Percentiles rank a stretch among this genome's conserved stretches.
These are phyloP conservation scores for Haliaeetus leucogaster DNA, from an alignment of 2,113 vertebrate genomes.

Conservation along the genomic window DNA sequence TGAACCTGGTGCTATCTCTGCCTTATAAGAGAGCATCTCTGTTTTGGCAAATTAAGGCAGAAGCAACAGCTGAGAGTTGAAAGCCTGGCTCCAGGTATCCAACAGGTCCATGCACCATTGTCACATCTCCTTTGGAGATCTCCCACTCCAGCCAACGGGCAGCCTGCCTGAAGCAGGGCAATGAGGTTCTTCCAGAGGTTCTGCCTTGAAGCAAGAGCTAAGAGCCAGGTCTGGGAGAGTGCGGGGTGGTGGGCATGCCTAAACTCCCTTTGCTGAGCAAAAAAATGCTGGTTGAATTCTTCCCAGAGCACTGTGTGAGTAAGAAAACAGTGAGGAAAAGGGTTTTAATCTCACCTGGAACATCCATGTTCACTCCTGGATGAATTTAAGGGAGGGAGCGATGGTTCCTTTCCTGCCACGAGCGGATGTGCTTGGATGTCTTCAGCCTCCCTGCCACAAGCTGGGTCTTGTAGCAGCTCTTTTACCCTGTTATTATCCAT, in stretches of 20 bases:
- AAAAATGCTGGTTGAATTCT: not conserved
- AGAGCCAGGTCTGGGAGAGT: not conserved
- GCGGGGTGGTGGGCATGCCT: not conserved
- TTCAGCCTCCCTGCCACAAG: not conserved
- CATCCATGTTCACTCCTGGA: not conserved
- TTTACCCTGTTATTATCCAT: not conserved
- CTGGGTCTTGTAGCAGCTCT: not conserved
- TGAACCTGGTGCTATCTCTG: not conserved
- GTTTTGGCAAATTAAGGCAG: not conserved
- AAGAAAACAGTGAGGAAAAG: not conserved
- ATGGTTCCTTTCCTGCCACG: not conserved
- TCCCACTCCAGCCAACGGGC: not conserved
- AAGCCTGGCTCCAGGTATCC: not conserved
- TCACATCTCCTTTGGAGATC: not conserved
- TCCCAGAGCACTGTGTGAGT: not conserved
- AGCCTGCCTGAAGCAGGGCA: not conserved
- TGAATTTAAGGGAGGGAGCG: not conserved
- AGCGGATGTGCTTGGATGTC: rapidly evolving
- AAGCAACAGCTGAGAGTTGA: not conserved
- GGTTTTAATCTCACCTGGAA: not conserved
- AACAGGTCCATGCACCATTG: not conserved
- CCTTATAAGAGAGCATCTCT: not conserved
- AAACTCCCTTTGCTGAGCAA: not conserved
- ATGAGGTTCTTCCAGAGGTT: not conserved
- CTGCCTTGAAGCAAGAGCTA: not conserved